These are phyloP conservation scores for Nymphicus hollandicus DNA, from an alignment of 2,113 vertebrate genomes.

Conservation along the genomic window DNA sequence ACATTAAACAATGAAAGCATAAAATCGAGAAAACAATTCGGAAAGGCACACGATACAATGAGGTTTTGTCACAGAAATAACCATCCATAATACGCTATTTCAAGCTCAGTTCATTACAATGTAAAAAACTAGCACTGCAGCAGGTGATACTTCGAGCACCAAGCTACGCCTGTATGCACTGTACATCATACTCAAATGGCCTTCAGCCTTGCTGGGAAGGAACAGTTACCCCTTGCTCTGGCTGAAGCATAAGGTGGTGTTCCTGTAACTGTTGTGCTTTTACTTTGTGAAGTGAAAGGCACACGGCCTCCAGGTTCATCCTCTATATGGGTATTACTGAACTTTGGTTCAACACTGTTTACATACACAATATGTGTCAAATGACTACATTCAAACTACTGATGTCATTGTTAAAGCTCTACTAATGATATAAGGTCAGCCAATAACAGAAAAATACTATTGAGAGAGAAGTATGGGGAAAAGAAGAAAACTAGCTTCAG, in stretches of 20 bases:
- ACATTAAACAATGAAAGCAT: slow-evolving; percentile 35
- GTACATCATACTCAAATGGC: accelerated
- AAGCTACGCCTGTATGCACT: neutral
- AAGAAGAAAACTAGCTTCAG: neutral
- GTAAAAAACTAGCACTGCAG: neutral
- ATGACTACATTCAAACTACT: neutral
- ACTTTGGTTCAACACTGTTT: neutral
- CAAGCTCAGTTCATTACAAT: neutral
- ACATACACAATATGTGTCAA: neutral
- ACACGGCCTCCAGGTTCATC: neutral
- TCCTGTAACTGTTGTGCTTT: neutral
- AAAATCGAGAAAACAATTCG: neutral
- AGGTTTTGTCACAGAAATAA: slow-evolving; percentile 5
- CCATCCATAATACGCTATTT: neutral
- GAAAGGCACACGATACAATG: slow-evolving; percentile 46
- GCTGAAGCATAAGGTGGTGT: neutral
- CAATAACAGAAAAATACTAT: neutral
- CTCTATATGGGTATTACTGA: neutral
- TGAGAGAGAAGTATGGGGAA: neutral
- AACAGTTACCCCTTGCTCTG: neutral
- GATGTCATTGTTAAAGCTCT: slow-evolving; percentile 1
- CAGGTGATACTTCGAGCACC: neutral
- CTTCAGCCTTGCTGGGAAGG: neutral
- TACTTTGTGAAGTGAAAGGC: neutral
- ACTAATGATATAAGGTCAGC: neutral